These are phyloP conservation scores for Ptycholaimellus sp. DNA, from an alignment of 2,888 invertebrate genomes.

Conservation along the genomic window DNA sequence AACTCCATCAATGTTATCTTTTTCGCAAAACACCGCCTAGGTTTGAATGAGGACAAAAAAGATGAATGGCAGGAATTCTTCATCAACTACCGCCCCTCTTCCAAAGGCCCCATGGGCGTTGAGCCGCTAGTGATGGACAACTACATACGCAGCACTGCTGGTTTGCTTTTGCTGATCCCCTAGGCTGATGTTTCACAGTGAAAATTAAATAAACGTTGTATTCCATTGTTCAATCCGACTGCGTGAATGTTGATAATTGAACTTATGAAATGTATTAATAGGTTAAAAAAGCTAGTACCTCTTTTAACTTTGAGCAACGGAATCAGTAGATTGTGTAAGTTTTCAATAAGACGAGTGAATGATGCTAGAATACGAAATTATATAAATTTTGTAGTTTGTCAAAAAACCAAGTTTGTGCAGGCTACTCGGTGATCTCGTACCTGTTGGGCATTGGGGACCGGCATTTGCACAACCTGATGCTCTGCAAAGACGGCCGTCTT, in stretches of 20 bases:
- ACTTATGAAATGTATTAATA: too few species aligned
- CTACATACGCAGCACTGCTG: conserved; percentile 43
- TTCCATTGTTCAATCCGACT: too few species aligned
- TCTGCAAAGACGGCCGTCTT: conserved; percentile 59
- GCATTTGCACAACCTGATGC: conserved; percentile 79
- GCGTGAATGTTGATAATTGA: too few species aligned
- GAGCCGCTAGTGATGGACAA: conserved; percentile 85
- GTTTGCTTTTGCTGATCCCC: too few species aligned
- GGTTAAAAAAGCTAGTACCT: too few species aligned
- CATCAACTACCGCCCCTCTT: conserved; percentile 61
- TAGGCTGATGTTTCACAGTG: too few species aligned
- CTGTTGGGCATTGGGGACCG: conserved; percentile 51
- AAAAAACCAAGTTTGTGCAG: conserved; percentile 43
- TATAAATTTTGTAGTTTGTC: too few species aligned
- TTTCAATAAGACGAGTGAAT: too few species aligned
- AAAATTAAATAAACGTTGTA: too few species aligned
- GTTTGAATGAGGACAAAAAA: conserved; percentile 2
- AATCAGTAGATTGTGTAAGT: too few species aligned
- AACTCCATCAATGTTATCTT: conserved; percentile 5
- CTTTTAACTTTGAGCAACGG: too few species aligned
- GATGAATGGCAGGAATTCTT: conserved; percentile 72
- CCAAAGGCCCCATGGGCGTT: conserved; percentile 65
- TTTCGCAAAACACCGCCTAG: conserved; percentile 2
- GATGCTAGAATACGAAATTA: too few species aligned
- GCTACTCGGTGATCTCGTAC: conserved; percentile 94